These are phyloP conservation scores for Prinia subflava DNA, from an alignment of 2,113 vertebrate species.

Conservation along the genomic window DNA sequence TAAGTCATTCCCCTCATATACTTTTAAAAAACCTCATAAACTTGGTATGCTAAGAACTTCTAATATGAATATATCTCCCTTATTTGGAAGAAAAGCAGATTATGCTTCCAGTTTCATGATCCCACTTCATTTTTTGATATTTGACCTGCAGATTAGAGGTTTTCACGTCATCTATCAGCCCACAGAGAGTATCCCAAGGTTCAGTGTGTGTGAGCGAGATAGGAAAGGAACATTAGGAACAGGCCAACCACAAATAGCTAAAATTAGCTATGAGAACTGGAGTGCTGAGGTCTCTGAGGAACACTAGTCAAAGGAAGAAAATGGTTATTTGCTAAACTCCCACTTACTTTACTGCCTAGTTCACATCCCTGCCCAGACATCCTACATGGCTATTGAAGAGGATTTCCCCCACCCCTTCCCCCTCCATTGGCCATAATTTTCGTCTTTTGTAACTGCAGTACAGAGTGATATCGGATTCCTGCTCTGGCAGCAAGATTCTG, in stretches of 20 bases:
- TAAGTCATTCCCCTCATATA: background rate
- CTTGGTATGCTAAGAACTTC: background rate
- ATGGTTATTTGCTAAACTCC: slow-evolving; percentile 50
- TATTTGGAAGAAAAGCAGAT: slow-evolving; percentile 59
- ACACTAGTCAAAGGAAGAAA: slow-evolving; percentile 59
- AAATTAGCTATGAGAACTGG: slow-evolving; percentile 76
- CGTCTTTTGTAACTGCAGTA: slow-evolving; percentile 4
- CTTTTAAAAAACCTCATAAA: background rate
- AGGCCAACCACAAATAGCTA: slow-evolving; percentile 64
- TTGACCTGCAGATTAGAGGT: slow-evolving; percentile 27
- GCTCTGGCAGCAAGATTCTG: slow-evolving; percentile 42
- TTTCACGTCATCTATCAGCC: slow-evolving; percentile 26
- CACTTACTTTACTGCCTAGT: slow-evolving; percentile 14
- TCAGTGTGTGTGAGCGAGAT: slow-evolving; percentile 38
- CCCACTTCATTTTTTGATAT: slow-evolving; percentile 43
- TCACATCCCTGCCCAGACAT: background rate
- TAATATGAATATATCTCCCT: slow-evolving; percentile 29
- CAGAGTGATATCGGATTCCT: slow-evolving; percentile 33
- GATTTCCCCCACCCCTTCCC: slow-evolving; percentile 19
- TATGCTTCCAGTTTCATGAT: slow-evolving; percentile 18
- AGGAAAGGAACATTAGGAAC: slow-evolving; percentile 58
- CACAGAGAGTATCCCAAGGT: slow-evolving; percentile 43
- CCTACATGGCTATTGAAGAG: slow-evolving; percentile 12
- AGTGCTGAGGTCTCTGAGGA: slow-evolving; percentile 65
- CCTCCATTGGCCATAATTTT: background rate